phyloP scores from a whole-genome alignment of 2,113 vertebrate species.

The Cinclus mexicanus region DNA sequence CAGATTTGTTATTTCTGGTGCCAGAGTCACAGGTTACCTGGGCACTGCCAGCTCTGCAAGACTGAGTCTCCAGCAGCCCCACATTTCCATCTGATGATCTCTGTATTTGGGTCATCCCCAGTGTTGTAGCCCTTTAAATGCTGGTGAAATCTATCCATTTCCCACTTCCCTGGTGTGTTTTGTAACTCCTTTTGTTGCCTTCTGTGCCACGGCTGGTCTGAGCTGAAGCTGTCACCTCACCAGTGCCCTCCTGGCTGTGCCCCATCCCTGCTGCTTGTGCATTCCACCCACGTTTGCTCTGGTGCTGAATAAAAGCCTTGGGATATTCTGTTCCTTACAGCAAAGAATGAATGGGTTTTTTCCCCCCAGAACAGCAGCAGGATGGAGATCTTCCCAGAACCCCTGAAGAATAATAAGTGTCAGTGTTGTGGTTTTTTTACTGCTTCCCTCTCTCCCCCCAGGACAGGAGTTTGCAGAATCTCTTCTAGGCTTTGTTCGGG shows the following conservation, averaged over 20 bases:
- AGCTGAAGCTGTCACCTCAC: neutral
- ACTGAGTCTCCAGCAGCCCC: neutral
- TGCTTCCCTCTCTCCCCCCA: neutral
- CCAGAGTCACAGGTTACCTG: neutral
- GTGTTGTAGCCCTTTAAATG: rapidly evolving
- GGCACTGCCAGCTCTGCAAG: neutral
- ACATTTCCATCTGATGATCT: neutral
- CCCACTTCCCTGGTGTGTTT: rapidly evolving
- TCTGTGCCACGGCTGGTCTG: neutral
- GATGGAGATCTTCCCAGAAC: neutral
- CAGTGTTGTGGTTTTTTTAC: neutral
- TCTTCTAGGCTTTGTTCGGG: neutral
- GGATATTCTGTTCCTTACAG: neutral
- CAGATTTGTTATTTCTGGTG: neutral
- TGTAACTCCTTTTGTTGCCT: neutral
- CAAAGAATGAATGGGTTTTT: neutral
- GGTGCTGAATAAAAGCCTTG: neutral
- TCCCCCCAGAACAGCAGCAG: neutral
- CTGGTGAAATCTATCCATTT: neutral
- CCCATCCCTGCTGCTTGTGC: neutral
- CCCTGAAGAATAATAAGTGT: neutral
- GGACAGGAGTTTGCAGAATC: neutral
- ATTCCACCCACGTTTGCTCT: slow-evolving; percentile 19
- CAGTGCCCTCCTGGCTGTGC: neutral
- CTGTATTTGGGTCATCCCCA: neutral